phyloP scores from a whole-genome alignment of 2,888 invertebrate species.

The Diarsia mendica region DNA sequence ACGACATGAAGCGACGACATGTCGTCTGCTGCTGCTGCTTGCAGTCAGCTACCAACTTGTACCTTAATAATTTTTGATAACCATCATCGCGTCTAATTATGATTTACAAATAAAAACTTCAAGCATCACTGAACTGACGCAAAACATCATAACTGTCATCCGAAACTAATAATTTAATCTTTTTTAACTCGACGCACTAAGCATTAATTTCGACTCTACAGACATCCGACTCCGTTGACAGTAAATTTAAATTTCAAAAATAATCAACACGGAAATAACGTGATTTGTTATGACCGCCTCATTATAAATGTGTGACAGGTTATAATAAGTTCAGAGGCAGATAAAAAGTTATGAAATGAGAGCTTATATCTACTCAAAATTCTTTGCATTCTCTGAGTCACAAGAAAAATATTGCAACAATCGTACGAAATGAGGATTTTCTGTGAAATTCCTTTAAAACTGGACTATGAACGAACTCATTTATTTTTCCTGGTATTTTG shows the following conservation, averaged over 20 bases:
- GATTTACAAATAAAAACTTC: constrained; percentile 46
- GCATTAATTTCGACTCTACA: constrained; percentile 45
- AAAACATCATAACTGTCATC: constrained; percentile 55
- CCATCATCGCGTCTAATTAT: constrained; percentile 14
- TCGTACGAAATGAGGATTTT: neutral
- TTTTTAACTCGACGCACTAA: constrained; percentile 50
- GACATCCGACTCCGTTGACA: constrained; percentile 44
- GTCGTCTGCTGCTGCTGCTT: too few species aligned
- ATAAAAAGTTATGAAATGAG: constrained; percentile 34
- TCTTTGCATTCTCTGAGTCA: constrained; percentile 10
- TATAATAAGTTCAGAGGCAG: constrained; percentile 47
- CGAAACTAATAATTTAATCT: constrained; percentile 60
- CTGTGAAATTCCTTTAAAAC: neutral
- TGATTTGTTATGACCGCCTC: constrained; percentile 67
- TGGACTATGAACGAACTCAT: neutral
- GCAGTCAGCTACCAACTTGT: too few species aligned
- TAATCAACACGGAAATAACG: constrained; percentile 61
- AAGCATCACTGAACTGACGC: constrained; percentile 38
- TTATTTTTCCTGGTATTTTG: neutral
- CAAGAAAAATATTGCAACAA: neutral
- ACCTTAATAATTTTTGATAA: constrained; percentile 23
- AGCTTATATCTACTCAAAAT: constrained; percentile 1
- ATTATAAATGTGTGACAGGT: constrained; percentile 63
- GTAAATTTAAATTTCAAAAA: constrained; percentile 63
- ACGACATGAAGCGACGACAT: too few species aligned